Evolutionary conservation across 2,888 invertebrate genomes (phyloP).

Genomic region (Cyclophora punctaria): DNA sequence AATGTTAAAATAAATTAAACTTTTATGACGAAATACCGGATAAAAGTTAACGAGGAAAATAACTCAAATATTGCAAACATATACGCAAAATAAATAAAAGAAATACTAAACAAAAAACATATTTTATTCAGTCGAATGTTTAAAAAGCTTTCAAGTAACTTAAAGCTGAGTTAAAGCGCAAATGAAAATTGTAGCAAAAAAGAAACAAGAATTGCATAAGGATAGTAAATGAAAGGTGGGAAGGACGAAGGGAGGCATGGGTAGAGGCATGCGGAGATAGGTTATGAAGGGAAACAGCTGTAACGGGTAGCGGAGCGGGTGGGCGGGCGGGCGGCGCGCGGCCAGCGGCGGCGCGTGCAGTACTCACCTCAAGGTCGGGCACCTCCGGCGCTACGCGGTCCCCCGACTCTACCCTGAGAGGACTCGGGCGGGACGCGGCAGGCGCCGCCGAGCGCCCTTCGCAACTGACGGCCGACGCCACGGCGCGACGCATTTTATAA

Average conservation of each 20-base stretch:
- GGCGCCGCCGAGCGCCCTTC: constrained; percentile 57
- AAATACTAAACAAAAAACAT: neutral
- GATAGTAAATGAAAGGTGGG: constrained; percentile 4
- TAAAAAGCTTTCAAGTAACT: neutral
- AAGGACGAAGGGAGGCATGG: constrained; percentile 15
- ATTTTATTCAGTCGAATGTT: no score
- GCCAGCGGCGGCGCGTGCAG: constrained; percentile 57
- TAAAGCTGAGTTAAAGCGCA: no score
- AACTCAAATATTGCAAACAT: no score
- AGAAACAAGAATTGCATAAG: neutral
- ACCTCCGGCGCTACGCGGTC: constrained; percentile 46
- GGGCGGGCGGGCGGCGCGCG: constrained; percentile 53
- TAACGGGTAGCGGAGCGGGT: no score
- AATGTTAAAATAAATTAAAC: neutral
- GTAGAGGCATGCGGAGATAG: constrained; percentile 19
- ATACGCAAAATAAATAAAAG: neutral
- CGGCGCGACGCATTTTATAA: constrained; percentile 57
- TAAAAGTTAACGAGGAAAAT: neutral
- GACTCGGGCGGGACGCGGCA: constrained; percentile 37
- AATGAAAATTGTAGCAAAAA: neutral
- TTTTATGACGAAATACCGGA: neutral
- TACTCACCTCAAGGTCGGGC: constrained; percentile 66
- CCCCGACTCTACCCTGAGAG: constrained; percentile 23
- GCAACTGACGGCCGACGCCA: constrained; percentile 66
- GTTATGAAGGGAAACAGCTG: constrained; percentile 65